phyloP scores from a whole-genome alignment of 1,140 invertebrate genomes.

The Drosophila ercepeae region DNA sequence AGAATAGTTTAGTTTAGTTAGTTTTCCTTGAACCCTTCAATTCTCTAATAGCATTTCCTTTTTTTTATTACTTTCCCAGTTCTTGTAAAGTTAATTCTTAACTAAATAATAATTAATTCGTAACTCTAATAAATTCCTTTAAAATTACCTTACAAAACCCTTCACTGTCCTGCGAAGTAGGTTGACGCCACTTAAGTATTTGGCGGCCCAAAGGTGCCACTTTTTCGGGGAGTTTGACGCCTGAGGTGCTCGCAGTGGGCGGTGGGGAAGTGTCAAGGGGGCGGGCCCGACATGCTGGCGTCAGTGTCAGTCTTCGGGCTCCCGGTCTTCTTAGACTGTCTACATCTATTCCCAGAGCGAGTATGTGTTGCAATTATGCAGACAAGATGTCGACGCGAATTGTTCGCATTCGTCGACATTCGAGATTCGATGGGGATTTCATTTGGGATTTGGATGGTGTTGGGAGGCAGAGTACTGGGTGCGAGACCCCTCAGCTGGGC shows the following conservation, averaged over 20 bases:
- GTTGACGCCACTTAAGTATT: constrained; percentile 80
- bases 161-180: constrained; percentile 52
- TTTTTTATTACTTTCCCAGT: too few relatives aligned
- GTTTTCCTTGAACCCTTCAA: too few relatives aligned
- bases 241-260: constrained; percentile 2
- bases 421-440: constrained; percentile 16
- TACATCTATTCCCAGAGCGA: constrained; percentile 46
- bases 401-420: constrained; percentile 67
- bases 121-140: too few relatives aligned
- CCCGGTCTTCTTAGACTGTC: constrained; percentile 27
- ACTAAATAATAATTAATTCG: too few relatives aligned
- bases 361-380: constrained; percentile 80
- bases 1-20: too few relatives aligned
- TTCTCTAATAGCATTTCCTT: too few relatives aligned
- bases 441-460: background rate
- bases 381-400: constrained; percentile 82
- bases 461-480: background rate
- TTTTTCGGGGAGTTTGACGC: constrained; percentile 66
- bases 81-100: too few relatives aligned
- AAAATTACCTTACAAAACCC: background rate
- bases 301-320: constrained; percentile 63
- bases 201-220: constrained; percentile 67
- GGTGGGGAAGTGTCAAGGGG: constrained; percentile 7
- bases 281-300: constrained; percentile 64
- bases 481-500: constrained; percentile 57